A percentile compares a stretch with the other conserved stretches of the same genome.
Evolutionary conservation across 2,888 invertebrate genomes (phyloP).

Genomic region (Timema cristinae): DNA sequence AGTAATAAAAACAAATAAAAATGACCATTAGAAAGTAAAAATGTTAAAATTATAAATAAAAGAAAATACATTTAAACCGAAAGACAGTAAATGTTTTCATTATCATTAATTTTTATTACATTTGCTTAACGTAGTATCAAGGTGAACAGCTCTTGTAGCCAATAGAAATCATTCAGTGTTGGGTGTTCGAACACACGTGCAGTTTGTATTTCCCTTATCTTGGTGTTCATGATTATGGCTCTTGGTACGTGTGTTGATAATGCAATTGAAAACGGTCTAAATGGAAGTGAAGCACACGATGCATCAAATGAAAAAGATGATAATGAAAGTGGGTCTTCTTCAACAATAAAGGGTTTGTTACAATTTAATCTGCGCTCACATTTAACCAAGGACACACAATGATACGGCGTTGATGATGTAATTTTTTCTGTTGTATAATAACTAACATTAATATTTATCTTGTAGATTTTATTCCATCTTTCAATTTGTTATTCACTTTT

Average conservation of each 20-base stretch:
- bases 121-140: too few species aligned
- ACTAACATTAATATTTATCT: too few species aligned
- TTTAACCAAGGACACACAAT: conserved; percentile 3
- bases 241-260: conserved; percentile 45
- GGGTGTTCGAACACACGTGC: conserved; percentile 30
- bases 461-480: too few species aligned
- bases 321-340: conserved; percentile 23
- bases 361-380: too few species aligned
- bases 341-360: conserved; percentile 27
- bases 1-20: too few species aligned
- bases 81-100: too few species aligned
- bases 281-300: conserved; percentile 22
- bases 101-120: too few species aligned
- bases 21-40: too few species aligned
- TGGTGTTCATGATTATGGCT: conserved; percentile 40
- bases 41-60: too few species aligned
- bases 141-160: conserved; percentile 4
- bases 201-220: conserved; percentile 18
- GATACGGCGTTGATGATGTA: conserved; percentile 6
- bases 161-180: conserved; percentile 28
- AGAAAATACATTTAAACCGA: too few species aligned
- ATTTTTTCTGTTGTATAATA: background rate
- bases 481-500: too few species aligned
- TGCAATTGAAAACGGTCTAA: conserved; percentile 41
- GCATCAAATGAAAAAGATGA: conserved; percentile 22